Evolutionary conservation across 2,888 invertebrate species (phyloP), one percentile per base, ranked within the genome.

Genomic region (Endomychus coccineus): DNA sequence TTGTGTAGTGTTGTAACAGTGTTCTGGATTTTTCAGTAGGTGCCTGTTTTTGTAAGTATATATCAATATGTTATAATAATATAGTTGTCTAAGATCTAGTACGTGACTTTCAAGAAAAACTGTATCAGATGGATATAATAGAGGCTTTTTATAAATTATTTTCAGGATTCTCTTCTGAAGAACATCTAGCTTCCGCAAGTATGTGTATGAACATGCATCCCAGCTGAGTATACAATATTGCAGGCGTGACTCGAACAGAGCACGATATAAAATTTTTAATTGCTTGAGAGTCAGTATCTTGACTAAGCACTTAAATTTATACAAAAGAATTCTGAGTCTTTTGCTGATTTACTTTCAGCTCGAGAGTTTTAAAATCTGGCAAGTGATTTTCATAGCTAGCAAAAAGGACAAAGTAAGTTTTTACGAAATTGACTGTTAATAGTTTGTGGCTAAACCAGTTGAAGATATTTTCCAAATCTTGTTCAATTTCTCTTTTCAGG

Each of bases 191-290:
- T 13, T 28, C 10, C 7, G 11, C 12, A 13, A 10, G 11, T 30
- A 30, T 10, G 30, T 17, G 17, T 19, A n/a, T n/a, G n/a, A n/a
- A n/a, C n/a, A n/a, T n/a, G n/a, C 30, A 9, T 19, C 30, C 30
- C 30, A 30, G 13, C 10, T 19, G 12, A 30, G 16, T 9, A 30
- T 10, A 17, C 19, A 16, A 19, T 30, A 30, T 12, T 19, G 16
- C 6, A 30, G 17, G 12, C 19, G 30, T 10, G 30, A 30, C 13
- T 17, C 30, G 3, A 30, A 16, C 10, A 29, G 12, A 11, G 27
- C 4, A 6, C 15, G 10, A 16, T 28, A 28, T 11, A 14, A 14
- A 5, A 9, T 14, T 14, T 14, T 6, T 9, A 28, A 4, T 4
- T 28, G 10, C 15, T 28, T 28, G 15, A 15, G 28, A 6, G 14